A percentile compares a stretch with the other conserved stretches of the same genome.
Evolutionary conservation across 1,140 invertebrate genomes (phyloP).

Genomic region (Ceratosolen solmsi): DNA sequence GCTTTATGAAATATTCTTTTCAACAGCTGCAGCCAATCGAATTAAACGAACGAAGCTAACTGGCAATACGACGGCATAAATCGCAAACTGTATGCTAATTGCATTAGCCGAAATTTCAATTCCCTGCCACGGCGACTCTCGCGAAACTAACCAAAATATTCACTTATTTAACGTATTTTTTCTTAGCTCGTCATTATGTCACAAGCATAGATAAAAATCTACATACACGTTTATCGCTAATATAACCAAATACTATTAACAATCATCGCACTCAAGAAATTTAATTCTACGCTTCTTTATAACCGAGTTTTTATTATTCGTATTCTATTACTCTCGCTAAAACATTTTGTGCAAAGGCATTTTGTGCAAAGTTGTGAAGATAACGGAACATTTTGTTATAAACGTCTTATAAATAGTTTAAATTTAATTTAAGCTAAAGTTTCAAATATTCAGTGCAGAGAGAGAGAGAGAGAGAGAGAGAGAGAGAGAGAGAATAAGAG

Average conservation of each 20-base stretch:
- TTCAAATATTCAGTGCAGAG: no score
- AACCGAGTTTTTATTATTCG: background rate
- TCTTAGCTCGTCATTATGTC: no score
- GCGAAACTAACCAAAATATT: background rate
- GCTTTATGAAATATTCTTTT: no score
- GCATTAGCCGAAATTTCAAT: background rate
- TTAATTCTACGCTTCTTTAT: background rate
- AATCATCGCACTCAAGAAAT: background rate
- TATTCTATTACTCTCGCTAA: background rate
- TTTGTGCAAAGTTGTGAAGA: no score
- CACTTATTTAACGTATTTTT: background rate
- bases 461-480: no score
- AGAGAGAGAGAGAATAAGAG: background rate
- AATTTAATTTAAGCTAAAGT: no score
- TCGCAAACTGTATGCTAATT: background rate
- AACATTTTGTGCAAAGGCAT: no score
- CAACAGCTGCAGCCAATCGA: no score
- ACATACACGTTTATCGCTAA: background rate
- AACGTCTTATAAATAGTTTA: no score
- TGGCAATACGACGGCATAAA: background rate
- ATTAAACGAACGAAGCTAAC: background rate
- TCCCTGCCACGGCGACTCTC: background rate
- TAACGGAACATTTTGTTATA: no score
- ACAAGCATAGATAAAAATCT: background rate
- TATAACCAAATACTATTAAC: background rate